Evolutionary conservation across 2,797 vertebrate genomes (phyloP).

Genomic region (Vultur gryphus): DNA sequence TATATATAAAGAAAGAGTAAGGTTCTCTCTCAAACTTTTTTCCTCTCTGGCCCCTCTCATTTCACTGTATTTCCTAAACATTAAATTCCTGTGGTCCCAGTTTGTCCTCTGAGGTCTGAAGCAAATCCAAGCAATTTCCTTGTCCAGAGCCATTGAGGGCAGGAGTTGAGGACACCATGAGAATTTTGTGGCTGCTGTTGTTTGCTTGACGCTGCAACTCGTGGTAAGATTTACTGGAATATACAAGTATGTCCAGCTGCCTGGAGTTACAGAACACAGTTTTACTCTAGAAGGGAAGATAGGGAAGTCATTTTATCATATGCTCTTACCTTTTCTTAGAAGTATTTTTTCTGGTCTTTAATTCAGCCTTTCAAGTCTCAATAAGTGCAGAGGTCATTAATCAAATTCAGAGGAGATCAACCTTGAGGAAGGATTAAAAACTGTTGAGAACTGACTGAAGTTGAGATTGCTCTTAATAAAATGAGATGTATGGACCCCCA

Average conservation of each 20-base stretch:
- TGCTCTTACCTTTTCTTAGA: neutral
- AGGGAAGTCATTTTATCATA: neutral
- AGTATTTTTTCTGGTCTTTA: neutral
- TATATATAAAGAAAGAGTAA: neutral
- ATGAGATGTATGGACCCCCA: neutral
- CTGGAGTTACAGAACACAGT: neutral
- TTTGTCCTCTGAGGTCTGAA: neutral
- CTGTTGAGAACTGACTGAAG: neutral
- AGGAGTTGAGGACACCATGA: neutral
- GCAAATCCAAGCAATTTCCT: neutral
- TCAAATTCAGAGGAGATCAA: neutral
- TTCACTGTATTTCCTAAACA: neutral
- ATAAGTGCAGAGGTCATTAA: neutral
- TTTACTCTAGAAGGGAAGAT: neutral
- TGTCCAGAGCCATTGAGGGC: neutral
- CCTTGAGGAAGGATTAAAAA: neutral
- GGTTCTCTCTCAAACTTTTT: neutral
- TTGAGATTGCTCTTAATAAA: neutral
- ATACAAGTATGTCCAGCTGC: neutral
- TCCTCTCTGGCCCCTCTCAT: neutral
- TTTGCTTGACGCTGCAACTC: neutral
- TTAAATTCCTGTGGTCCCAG: neutral
- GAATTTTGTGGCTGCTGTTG: neutral
- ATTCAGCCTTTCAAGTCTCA: neutral
- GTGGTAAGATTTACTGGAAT: neutral